Percentiles rank a stretch among this genome's conserved stretches.
Conservation (phyloP, 1,140 invertebrate genomes). For the Frieseomelitta varia region DNA sequence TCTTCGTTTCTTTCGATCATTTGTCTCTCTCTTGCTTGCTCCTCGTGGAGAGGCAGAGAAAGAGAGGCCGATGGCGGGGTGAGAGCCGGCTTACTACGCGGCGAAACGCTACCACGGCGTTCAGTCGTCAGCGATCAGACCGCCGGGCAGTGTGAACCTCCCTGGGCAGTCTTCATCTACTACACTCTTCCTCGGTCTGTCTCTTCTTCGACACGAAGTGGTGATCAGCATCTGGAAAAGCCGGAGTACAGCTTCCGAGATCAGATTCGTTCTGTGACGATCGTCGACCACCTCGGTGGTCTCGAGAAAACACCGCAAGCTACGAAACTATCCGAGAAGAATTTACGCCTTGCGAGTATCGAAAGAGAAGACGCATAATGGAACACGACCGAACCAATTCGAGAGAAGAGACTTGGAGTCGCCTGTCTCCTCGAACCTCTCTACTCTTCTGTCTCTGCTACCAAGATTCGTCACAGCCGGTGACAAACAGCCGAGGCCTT, state of each 20-base stretch:
- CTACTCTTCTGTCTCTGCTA: neutral
- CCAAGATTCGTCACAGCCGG: neutral
- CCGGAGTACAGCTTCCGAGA: constrained; percentile 17
- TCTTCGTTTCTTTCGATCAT: constrained; percentile 40
- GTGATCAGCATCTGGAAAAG: constrained; percentile 38
- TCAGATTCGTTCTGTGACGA: constrained; percentile 15
- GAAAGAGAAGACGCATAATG: neutral
- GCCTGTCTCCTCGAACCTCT: neutral
- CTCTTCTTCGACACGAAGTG: constrained; percentile 34
- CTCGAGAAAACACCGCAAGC: neutral
- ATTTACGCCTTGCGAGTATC: neutral
- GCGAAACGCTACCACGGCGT: constrained; percentile 66
- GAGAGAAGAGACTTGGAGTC: neutral
- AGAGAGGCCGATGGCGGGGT: constrained; percentile 69
- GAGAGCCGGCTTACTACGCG: constrained; percentile 72
- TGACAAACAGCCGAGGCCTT: neutral
- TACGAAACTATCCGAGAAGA: neutral
- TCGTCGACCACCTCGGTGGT: neutral
- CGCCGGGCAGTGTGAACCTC: constrained; percentile 70
- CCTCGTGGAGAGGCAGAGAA: constrained; percentile 60
- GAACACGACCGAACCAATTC: neutral
- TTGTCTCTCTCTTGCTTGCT: constrained; percentile 54
- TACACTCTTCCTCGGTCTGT: constrained; percentile 30
- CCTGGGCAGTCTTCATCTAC: constrained; percentile 61
- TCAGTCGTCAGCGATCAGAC: constrained; percentile 74